Evolutionary conservation across 2,797 vertebrate species (phyloP).

Genomic region (Tympanoctomys barrerae): DNA sequence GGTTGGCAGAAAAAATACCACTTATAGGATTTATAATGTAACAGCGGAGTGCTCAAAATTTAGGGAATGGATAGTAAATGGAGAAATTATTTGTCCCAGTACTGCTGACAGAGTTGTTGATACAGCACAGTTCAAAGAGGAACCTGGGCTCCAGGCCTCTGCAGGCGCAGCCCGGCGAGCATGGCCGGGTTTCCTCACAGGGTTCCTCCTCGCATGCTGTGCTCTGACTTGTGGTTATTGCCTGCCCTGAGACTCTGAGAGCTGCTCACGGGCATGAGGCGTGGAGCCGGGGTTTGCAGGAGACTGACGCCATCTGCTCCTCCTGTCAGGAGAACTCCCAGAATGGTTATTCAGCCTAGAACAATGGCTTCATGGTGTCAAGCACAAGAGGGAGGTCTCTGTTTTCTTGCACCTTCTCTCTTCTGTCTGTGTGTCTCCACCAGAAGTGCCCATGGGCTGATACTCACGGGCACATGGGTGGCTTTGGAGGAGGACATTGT

Average conservation of each 20-base stretch:
- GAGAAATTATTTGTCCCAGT: not conserved
- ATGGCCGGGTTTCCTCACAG: slow-evolving; percentile 45
- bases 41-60: not conserved
- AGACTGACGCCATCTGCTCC: slow-evolving; percentile 80
- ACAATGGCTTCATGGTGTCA: slow-evolving; percentile 69
- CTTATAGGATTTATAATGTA: not conserved
- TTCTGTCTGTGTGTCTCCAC: slow-evolving; percentile 5
- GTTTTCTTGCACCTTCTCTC: slow-evolving; percentile 14
- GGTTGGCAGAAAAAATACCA: not conserved
- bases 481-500: not conserved
- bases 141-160: not conserved
- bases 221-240: slow-evolving; percentile 78
- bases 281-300: slow-evolving; percentile 66
- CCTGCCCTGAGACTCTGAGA: slow-evolving; percentile 66
- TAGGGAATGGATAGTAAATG: slow-evolving; percentile 22
- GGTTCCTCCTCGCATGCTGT: slow-evolving; percentile 74
- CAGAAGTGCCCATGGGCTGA: not conserved
- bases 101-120: not conserved
- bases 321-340: slow-evolving; percentile 78
- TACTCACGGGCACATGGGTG: not conserved
- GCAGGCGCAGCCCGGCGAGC: not conserved
- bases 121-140: not conserved
- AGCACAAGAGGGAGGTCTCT: slow-evolving; percentile 65
- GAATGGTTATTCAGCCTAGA: slow-evolving; percentile 73
- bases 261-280: slow-evolving; percentile 72